phyloP scores from a whole-genome alignment of 2,113 vertebrate genomes.

The Ammospiza caudacuta region DNA sequence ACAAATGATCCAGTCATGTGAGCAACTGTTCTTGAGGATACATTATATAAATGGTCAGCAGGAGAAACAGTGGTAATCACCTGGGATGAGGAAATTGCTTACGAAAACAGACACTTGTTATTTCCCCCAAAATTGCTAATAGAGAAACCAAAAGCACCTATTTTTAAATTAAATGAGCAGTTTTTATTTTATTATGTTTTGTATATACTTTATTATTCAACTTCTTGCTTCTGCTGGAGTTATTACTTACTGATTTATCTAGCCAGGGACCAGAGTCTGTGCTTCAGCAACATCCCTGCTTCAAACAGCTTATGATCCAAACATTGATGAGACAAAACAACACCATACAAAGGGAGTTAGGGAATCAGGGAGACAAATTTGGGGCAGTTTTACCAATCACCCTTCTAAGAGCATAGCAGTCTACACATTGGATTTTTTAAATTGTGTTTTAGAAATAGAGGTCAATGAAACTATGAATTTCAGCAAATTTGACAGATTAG shows the following conservation, averaged over 20 bases:
- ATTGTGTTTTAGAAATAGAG: background rate
- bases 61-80: background rate
- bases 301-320: background rate
- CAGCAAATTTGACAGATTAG: background rate
- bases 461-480: background rate
- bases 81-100: background rate
- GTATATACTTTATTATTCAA: background rate
- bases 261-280: background rate
- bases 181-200: background rate
- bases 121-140: background rate
- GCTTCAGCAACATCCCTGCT: background rate
- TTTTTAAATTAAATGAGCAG: background rate
- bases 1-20: background rate
- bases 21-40: background rate
- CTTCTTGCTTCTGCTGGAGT: background rate
- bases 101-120: background rate
- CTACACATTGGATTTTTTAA: background rate
- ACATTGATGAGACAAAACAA: background rate
- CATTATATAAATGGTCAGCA: background rate
- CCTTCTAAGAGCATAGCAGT: background rate
- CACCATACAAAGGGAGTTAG: background rate
- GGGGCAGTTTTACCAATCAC: background rate
- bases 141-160: background rate
- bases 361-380: background rate
- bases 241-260: background rate